Conservation (phyloP, 2,113 vertebrate species). For the Marmota flaviventris region DNA sequence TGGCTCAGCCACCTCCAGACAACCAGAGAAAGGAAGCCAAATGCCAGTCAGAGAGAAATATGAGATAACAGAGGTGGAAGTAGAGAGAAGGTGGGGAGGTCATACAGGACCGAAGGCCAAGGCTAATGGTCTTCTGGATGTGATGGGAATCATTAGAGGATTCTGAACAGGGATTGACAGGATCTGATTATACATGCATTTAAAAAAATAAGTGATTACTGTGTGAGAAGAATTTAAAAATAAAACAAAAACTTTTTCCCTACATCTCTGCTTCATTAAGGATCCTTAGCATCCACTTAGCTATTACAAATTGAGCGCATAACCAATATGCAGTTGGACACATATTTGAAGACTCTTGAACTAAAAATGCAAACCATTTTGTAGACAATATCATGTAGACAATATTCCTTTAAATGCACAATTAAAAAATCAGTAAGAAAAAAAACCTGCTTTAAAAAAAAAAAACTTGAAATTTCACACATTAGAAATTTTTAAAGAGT, state of each 20-base stretch:
- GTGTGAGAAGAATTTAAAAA: not conserved
- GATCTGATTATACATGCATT: not conserved
- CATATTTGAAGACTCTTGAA: not conserved
- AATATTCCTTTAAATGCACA: not conserved
- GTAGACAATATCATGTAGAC: not conserved
- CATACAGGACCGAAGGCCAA: not conserved
- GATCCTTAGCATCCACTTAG: not conserved
- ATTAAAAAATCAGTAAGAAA: not conserved
- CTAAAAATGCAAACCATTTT: conserved; percentile 25
- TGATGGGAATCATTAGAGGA: too few species aligned
- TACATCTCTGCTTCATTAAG: not conserved
- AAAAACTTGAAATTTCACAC: not conserved
- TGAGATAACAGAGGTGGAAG: not conserved
- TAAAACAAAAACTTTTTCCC: not conserved
- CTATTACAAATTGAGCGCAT: not conserved
- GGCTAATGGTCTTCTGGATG: not conserved
- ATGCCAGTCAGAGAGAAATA: not conserved
- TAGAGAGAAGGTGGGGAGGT: too few species aligned
- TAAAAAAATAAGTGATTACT: not conserved
- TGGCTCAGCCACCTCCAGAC: not conserved
- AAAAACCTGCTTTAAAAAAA: not conserved
- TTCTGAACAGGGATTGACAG: not conserved
- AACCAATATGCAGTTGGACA: not conserved
- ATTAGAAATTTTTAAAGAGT: conserved; percentile 1
- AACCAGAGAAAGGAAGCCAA: not conserved